Evolutionary conservation across 1,140 invertebrate genomes (phyloP).

Genomic region (Oreohelix idahoensis): DNA sequence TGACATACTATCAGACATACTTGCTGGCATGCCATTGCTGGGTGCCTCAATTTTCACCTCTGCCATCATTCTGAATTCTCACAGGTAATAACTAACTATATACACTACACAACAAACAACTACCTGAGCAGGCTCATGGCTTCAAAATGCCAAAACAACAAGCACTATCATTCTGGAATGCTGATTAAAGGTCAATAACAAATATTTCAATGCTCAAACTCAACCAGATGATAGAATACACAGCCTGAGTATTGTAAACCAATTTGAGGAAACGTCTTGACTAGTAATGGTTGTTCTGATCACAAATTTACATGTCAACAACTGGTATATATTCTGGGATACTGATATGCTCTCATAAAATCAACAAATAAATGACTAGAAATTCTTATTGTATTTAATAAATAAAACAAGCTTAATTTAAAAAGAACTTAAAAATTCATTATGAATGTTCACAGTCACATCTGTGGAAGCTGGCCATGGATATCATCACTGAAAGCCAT

Average conservation of each 20-base stretch:
- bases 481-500: too few relatives aligned
- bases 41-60: not conserved
- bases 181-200: not conserved
- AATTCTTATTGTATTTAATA: too few relatives aligned
- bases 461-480: too few relatives aligned
- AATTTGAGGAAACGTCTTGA: not conserved
- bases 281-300: not conserved
- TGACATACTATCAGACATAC: too few relatives aligned
- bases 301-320: not conserved
- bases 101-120: not conserved
- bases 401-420: not conserved
- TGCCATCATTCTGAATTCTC: not conserved
- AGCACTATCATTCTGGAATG: not conserved
- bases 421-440: not conserved
- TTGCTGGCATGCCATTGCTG: not conserved
- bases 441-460: too few relatives aligned
- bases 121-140: not conserved
- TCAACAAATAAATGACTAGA: not conserved
- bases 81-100: not conserved
- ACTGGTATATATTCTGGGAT: not conserved
- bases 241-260: not conserved
- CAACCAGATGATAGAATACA: not conserved
- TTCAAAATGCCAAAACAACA: not conserved
- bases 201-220: not conserved
- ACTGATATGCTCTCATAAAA: not conserved